Evolutionary conservation across 2,888 invertebrate species (phyloP), one percentile per base, ranked within the genome.

Genomic region (Selenia dentaria): DNA sequence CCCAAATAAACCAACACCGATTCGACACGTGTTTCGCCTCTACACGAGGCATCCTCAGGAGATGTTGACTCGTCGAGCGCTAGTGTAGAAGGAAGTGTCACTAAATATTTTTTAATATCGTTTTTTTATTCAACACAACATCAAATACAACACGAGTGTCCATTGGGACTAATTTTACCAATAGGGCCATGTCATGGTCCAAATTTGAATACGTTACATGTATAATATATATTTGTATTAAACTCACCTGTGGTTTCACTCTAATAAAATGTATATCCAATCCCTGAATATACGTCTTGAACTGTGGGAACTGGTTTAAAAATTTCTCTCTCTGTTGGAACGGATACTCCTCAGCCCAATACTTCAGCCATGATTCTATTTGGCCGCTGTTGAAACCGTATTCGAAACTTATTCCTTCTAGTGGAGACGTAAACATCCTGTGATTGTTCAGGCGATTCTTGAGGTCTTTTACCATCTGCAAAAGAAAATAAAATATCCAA

Each of bases 301-400:
- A 97, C 51, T 97, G 96, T 0, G 94, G 93, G 61, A 93, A 94
- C 46, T 92, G 84, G 70, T 97, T 97, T 13, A 97, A 76, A 47
- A 91, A 87, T 4, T 79, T 73, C 72, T 96, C 94, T 6, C 95
- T 90, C 46, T 93, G 89, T 29, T 79, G 79, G 46, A 89, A 76
- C 51, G 95, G 91, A 71, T 95, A 97, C 25, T 93, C 88, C n/a
- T 93, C 92, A 3, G 89, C 92, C 98, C 98, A 98, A 79, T 96
- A 95, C 11, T 93, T 85, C 1, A 95, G 70, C 58, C 97, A 90
- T 35, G 88, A 84, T 31, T 92, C 80, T 22, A 97, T 73, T 39
- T 93, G 92, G 0, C 92, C 89, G 0, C 93, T 85, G 70, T 96
- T 95, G 73, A 97, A 94, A 1, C 98, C 98, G 68, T 97, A 98